Base-by-base conservation (phyloP, 53 echinoderm and acorn worm genomes). In the Apostichopus leukothele region DNA sequence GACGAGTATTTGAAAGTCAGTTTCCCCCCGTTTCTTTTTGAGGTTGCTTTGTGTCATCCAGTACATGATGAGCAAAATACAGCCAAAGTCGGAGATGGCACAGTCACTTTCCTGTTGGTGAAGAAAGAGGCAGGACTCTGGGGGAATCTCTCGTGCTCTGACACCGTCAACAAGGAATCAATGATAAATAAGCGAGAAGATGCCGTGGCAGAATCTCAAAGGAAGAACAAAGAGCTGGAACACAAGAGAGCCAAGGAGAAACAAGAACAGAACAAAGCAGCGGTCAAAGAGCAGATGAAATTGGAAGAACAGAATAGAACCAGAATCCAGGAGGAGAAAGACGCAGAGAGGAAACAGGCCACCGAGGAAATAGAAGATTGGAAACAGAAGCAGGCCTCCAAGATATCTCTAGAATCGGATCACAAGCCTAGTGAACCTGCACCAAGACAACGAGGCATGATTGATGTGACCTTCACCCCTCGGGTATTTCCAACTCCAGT, bases 1-100 rank as follows among this genome's bases (percentile, higher is more conserved):
- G 94, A 98, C 83, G 96, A 98, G 73, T 98, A 98, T 76, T 73
- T 98, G 26, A 98, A 98, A 90, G 98, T 95, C 79, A 91, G 89
- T 73, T 95, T 74, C 51, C 93, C 93, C 3, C 97, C 97, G 4
- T 97, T 93, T 67, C 67, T 97, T 16, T 97, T 95, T 91, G 97
- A 97, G 88, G 91, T 95, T 75, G 90, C 93, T 25, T 86, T 97
- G 12, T 93, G 85, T 76, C 86, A 90, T 18, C 86, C 86, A 18
- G 97, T 97, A 12, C 92, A 94, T 81, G 97, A 97, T 91, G 89
- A 89, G 51, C 95, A 96, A 76, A 91, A 95, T 51, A 80, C 89
- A 9, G 95, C 95, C 52, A 96, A 97, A 80, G 88, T 97, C 59
- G 95, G 95, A 16, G 94, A 94, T 89, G 95, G 97, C 18, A 88